phyloP scores from a whole-genome alignment of 2,113 vertebrate species.

The Phodopus roborovskii region DNA sequence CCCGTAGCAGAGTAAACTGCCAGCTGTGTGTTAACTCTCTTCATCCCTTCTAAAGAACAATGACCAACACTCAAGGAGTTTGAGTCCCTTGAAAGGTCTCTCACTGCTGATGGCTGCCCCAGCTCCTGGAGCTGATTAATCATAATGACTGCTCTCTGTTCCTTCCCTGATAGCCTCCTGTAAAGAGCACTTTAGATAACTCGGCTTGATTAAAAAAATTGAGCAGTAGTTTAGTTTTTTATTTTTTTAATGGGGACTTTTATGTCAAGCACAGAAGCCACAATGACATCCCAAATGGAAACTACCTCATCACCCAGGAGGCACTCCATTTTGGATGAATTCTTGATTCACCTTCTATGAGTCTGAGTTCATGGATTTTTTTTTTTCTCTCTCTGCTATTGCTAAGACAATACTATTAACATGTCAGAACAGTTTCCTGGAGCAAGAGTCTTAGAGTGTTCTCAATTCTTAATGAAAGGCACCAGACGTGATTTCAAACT shows the following conservation, averaged over 20 bases:
- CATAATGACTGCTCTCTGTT: conserved; percentile 54
- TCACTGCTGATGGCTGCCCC: background rate
- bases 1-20: conserved; percentile 52
- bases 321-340: conserved; percentile 11
- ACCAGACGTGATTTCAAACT: conserved; percentile 33
- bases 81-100: background rate
- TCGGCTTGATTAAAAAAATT: conserved; percentile 52
- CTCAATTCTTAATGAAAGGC: conserved; percentile 61
- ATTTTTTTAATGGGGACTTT: conserved; percentile 51
- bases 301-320: background rate
- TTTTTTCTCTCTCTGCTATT: conserved; percentile 47
- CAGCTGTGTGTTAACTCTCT: conserved; percentile 13
- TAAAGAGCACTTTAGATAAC: conserved; percentile 68
- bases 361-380: conserved; percentile 50
- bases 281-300: conserved; percentile 62
- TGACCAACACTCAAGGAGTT: background rate
- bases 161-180: conserved; percentile 53
- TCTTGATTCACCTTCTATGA: conserved; percentile 55
- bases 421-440: conserved; percentile 41
- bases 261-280: conserved; percentile 51
- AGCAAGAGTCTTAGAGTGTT: conserved; percentile 47
- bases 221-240: conserved; percentile 12
- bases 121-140: conserved; percentile 10
- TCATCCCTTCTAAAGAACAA: background rate
- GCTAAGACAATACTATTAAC: conserved; percentile 56